Base-by-base conservation (phyloP, 2,888 invertebrate genomes). In the Prenolepis imparis region DNA sequence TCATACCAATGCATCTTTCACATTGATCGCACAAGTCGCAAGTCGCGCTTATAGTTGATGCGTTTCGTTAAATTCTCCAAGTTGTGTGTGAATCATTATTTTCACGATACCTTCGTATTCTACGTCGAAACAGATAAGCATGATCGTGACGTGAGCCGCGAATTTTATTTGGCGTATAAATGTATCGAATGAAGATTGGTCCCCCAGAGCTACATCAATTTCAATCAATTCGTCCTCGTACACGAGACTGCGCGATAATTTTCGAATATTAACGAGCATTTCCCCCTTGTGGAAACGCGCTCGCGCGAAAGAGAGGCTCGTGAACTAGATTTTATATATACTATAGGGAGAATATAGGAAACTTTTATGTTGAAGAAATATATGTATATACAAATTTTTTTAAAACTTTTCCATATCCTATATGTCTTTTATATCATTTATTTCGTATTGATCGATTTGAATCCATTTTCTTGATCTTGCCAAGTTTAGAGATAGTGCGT, bases 221-320 rank as follows among this genome's bases (percentile, higher is more conserved):
- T 87, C 66, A 88, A 64, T 48, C 87, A 82, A 88, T 89, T 86
- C 83, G 82, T 44, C 73, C 24, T 74, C 72, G 72, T 70, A 21
- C 28, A 3, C n/a, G 67, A 73, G 78, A 83, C 32, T 41, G 48
- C 48, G 57, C 72, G 72, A 80, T 81, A 70, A 44, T 70, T 61
- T 77, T 73, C 82, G 78, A 86, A 84, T 83, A 39, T 88, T 74
- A 86, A 88, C 83, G 83, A 86, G 74, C 83, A 63, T 85, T 87
- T 84, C 70, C 90, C 86, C 84, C 88, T 86, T 81, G 70, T 77
- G 77, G 81, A 89, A 89, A 85, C 57, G 8, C 12, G 41, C 5
- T 82, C 39, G 66, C 74, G 39, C 36, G n/a, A 67, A 80, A 68
- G 70, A 28, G 57, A 66, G 36, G 36, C 44, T 78, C 0, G n/a